Conservation (phyloP, 2,113 vertebrate genomes). For the Pycnonotus jocosus region DNA sequence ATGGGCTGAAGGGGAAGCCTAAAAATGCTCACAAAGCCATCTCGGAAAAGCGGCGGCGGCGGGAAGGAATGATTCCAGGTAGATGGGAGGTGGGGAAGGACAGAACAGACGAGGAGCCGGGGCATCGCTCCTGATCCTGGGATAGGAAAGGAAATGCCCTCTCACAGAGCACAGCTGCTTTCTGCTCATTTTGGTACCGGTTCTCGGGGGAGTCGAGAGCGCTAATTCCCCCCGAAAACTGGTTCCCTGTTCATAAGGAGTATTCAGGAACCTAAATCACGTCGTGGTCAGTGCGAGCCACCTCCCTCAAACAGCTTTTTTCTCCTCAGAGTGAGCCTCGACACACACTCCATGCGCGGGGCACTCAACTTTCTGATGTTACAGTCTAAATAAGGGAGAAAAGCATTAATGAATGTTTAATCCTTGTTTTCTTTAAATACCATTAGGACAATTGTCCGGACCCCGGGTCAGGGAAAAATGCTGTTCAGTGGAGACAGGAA, state of each 20-base stretch:
- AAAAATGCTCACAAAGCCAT: background rate
- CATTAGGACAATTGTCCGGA: constrained; percentile 34
- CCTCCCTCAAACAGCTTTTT: background rate
- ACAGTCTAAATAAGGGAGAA: background rate
- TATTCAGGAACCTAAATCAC: background rate
- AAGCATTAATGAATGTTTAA: constrained; percentile 31
- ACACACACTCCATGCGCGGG: background rate
- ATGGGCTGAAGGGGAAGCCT: background rate
- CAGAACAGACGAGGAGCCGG: background rate
- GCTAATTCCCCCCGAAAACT: background rate
- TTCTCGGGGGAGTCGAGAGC: background rate
- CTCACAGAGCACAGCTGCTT: background rate
- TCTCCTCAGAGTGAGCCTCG: background rate
- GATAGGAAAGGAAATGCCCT: background rate
- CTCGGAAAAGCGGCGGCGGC: background rate
- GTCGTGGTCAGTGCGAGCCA: background rate
- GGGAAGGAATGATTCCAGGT: background rate
- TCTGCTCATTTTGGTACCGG: background rate
- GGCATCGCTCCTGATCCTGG: background rate
- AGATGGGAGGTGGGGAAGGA: background rate
- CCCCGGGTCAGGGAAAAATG: constrained; percentile 6
- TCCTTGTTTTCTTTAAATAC: constrained; percentile 52
- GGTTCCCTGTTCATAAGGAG: background rate
- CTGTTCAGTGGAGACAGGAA: constrained; percentile 28
- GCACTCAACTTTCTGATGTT: background rate